Conservation (phyloP, 2,888 invertebrate species). For the Seira ritae region DNA sequence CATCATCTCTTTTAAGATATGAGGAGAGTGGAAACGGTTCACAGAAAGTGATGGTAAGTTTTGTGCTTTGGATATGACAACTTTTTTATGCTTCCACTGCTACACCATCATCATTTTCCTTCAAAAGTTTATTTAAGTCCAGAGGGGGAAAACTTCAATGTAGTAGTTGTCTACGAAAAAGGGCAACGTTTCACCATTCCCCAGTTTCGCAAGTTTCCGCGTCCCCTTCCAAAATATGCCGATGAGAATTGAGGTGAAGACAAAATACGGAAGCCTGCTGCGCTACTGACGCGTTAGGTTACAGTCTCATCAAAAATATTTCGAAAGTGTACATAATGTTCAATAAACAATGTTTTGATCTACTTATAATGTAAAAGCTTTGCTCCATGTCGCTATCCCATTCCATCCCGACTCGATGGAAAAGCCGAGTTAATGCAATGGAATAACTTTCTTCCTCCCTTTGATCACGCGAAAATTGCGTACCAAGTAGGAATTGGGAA, state of each 20-base stretch:
- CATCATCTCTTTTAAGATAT: constrained; percentile 49
- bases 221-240: too few species aligned
- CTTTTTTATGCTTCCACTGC: too few species aligned
- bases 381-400: too few species aligned
- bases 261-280: background rate
- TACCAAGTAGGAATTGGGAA: background rate
- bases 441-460: background rate
- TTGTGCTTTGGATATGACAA: too few species aligned
- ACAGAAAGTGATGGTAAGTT: too few species aligned
- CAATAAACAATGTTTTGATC: constrained; percentile 50
- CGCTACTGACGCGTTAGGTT: background rate
- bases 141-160: too few species aligned
- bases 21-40: too few species aligned
- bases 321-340: constrained; percentile 22
- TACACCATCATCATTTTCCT: too few species aligned
- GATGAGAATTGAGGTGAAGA: background rate
- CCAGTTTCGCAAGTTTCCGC: too few species aligned
- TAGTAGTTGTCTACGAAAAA: too few species aligned
- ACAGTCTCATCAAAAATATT: constrained; percentile 26
- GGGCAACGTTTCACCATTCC: background rate
- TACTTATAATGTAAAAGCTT: constrained; percentile 57
- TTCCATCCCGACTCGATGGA: too few species aligned
- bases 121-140: too few species aligned
- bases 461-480: background rate
- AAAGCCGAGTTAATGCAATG: background rate